Evolutionary conservation across 2,888 invertebrate species (phyloP).

Genomic region (Boloria selene): DNA sequence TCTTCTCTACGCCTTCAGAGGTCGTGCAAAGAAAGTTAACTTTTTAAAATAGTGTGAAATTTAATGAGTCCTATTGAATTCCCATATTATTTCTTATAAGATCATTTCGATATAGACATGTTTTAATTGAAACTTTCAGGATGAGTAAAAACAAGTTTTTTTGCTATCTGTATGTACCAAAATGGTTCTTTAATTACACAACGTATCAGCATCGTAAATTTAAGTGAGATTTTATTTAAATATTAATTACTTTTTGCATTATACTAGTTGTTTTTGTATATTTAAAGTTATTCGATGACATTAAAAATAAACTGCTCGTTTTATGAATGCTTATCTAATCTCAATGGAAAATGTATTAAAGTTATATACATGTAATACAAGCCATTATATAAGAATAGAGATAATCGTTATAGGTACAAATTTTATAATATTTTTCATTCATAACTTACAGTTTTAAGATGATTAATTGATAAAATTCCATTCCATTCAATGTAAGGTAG

Average conservation of each 20-base stretch:
- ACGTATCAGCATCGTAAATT: conserved; percentile 61
- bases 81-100: conserved; percentile 19
- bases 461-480: conserved; percentile 1
- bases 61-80: conserved; percentile 10
- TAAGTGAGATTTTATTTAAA: conserved; percentile 66
- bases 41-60: conserved; percentile 10
- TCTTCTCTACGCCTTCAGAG: background rate
- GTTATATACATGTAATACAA: no score
- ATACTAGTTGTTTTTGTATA: conserved; percentile 23
- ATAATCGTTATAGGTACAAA: background rate
- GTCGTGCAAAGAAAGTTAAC: background rate
- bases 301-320: conserved; percentile 2
- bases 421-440: background rate
- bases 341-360: no score
- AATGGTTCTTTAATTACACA: conserved; percentile 61
- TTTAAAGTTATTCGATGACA: background rate
- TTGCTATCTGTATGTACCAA: conserved; percentile 41
- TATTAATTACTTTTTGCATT: conserved; percentile 51
- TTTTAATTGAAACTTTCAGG: background rate
- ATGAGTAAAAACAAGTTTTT: conserved; percentile 25
- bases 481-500: conserved; percentile 8
- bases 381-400: no score
- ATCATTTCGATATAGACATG: background rate
- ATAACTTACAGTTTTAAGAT: conserved; percentile 7
- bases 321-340: no score